A percentile compares a stretch with the other conserved stretches of the same genome.
Evolutionary conservation across 1,140 invertebrate species (phyloP).

Genomic region (Nebria ingens): DNA sequence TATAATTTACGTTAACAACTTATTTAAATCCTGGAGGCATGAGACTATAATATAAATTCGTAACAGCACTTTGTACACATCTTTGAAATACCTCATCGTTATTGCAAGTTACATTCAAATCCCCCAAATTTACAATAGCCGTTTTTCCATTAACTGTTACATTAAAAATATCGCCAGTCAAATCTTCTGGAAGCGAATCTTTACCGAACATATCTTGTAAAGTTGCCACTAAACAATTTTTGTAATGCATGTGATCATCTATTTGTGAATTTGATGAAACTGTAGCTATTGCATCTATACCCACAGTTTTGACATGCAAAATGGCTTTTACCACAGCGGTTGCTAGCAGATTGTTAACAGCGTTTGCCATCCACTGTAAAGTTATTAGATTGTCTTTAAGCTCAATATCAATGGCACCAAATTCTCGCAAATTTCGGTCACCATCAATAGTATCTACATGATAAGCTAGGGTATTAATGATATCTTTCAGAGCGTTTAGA

Average conservation of each 20-base stretch:
- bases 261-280: constrained; percentile 48
- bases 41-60: constrained; percentile 74
- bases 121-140: constrained; percentile 76
- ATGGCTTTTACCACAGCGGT: constrained; percentile 83
- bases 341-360: constrained; percentile 96
- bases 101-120: constrained; percentile 65
- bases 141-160: constrained; percentile 76
- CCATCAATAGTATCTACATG: constrained; percentile 60
- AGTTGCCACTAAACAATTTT: constrained; percentile 88
- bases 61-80: constrained; percentile 75
- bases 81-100: constrained; percentile 75
- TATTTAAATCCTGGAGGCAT: constrained; percentile 41
- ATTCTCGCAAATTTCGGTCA: constrained; percentile 62
- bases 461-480: constrained; percentile 59
- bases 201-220: constrained; percentile 92
- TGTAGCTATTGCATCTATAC: constrained; percentile 48
- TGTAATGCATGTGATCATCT: constrained; percentile 78
- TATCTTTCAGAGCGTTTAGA: constrained; percentile 65
- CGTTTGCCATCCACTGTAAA: constrained; percentile 88
- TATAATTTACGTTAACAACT: too few species aligned
- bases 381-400: constrained; percentile 75
- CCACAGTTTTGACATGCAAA: constrained; percentile 63
- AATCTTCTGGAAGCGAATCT: constrained; percentile 87
- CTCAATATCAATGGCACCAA: constrained; percentile 69
- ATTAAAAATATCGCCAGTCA: constrained; percentile 80